Evolutionary conservation across 53 echinoderm and acorn worm genomes (phyloP).

Genomic region (Astropecten irregularis): DNA sequence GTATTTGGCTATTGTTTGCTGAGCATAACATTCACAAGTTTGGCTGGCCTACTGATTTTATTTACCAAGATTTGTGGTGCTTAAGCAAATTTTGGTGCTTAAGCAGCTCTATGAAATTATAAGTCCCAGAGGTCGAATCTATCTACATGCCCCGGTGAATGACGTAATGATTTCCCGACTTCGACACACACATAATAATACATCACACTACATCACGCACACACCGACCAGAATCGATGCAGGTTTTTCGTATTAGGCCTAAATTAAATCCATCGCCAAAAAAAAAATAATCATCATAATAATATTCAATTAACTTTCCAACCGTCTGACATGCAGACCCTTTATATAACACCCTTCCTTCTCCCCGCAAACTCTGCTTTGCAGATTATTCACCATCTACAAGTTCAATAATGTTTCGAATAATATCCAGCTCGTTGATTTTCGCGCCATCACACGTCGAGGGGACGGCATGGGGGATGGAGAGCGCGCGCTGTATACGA

Average conservation of each 20-base stretch:
- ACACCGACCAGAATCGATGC: slow-evolving; percentile 15
- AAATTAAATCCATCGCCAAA: slow-evolving; percentile 30
- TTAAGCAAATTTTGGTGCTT: too few species aligned
- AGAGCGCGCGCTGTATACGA: background rate
- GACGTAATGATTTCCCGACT: slow-evolving; percentile 42
- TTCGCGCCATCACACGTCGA: slow-evolving; percentile 52
- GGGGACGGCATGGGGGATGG: too few species aligned
- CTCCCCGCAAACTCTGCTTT: background rate
- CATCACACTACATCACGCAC: too few species aligned
- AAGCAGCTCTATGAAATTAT: too few species aligned
- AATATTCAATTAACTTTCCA: slow-evolving; percentile 61
- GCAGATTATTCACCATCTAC: background rate
- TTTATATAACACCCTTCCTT: background rate
- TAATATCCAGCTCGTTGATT: slow-evolving; percentile 6
- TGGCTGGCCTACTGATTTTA: too few species aligned
- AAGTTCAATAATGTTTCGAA: background rate
- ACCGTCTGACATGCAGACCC: slow-evolving; percentile 52
- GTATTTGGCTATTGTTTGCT: too few species aligned
- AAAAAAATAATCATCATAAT: too few species aligned
- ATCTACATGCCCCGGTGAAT: too few species aligned
- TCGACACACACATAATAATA: background rate
- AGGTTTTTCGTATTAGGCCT: too few species aligned
- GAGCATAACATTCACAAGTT: too few species aligned
- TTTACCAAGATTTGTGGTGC: too few species aligned
- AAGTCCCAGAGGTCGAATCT: too few species aligned